Conservation (phyloP, 2,113 vertebrate genomes). For the Danionella cerebrum region DNA sequence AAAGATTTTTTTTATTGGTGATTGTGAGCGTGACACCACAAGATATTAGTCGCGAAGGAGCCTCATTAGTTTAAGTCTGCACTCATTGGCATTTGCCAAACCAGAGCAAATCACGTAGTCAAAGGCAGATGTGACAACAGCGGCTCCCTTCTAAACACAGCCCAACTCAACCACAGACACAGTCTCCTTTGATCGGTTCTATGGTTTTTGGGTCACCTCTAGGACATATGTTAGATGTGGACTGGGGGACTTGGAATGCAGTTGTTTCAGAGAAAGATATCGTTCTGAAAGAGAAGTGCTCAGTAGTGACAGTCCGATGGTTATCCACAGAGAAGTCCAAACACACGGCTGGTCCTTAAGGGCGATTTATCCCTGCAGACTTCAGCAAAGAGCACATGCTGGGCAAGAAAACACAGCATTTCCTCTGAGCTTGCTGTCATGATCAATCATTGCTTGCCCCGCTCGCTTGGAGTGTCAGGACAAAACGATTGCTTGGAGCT, state of each 20-base stretch:
- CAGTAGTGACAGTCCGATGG: conserved; percentile 33
- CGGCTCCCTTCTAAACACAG: not conserved
- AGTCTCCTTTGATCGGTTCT: not conserved
- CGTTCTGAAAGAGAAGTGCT: conserved; percentile 12
- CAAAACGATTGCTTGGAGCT: not conserved
- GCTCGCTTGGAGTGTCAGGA: not conserved
- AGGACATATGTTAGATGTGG: not conserved
- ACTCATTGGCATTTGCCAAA: conserved; percentile 20
- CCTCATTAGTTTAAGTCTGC: conserved; percentile 20
- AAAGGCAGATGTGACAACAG: conserved; percentile 27
- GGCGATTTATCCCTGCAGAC: conserved; percentile 45
- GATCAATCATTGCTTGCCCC: conserved; percentile 51
- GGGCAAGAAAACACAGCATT: conserved; percentile 35
- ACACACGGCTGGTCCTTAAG: conserved; percentile 37
- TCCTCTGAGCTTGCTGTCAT: conserved; percentile 40
- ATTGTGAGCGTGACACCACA: conserved; percentile 20
- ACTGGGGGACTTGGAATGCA: not conserved
- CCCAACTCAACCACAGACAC: not conserved
- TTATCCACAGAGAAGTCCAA: conserved; percentile 46
- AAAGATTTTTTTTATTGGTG: conserved; percentile 18
- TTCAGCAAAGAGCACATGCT: conserved; percentile 46
- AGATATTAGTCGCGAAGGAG: conserved; percentile 6
- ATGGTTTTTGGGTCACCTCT: conserved; percentile 6
- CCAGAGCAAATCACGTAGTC: conserved; percentile 12
- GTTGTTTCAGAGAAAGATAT: not conserved